Evolutionary conservation across 2,113 vertebrate genomes (phyloP).

Genomic region (Austrofundulus limnaeus): DNA sequence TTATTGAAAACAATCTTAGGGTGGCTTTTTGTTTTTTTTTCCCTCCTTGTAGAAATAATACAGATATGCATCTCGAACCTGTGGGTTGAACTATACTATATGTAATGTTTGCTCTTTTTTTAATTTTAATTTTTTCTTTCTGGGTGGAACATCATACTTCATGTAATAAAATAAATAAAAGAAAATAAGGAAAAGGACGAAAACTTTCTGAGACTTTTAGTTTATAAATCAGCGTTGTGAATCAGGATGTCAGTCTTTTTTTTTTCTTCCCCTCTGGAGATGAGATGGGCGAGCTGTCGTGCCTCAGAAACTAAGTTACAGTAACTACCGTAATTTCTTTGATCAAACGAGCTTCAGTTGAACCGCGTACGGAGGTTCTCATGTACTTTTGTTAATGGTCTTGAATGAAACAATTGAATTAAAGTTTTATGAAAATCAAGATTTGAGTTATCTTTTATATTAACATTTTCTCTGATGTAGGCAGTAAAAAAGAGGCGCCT

Average conservation of each 20-base stretch:
- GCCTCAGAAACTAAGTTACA: conserved; percentile 72
- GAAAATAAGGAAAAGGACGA: conserved; percentile 48
- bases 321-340: conserved; percentile 62
- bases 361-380: conserved; percentile 68
- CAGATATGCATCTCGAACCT: conserved; percentile 78
- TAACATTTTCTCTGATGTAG: too few species aligned
- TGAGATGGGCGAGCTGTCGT: conserved; percentile 60
- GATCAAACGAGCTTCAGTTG: conserved; percentile 71
- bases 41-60: conserved; percentile 76
- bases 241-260: conserved; percentile 54
- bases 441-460: too few species aligned
- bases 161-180: conserved; percentile 68
- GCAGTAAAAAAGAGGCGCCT: too few species aligned
- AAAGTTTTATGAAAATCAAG: conserved; percentile 83
- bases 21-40: conserved; percentile 51
- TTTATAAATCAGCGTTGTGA: conserved; percentile 29
- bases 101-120: conserved; percentile 78
- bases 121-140: conserved; percentile 49
- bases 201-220: conserved; percentile 49
- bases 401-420: conserved; percentile 83
- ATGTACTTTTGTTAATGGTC: conserved; percentile 85
- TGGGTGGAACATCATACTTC: conserved; percentile 75
- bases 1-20: conserved; percentile 74
- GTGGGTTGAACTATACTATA: conserved; percentile 80
- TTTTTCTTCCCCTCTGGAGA: conserved; percentile 54